A percentile compares a stretch with the other conserved stretches of the same genome.
phyloP scores from a whole-genome alignment of 2,888 invertebrate genomes.

The Apeira syringaria region DNA sequence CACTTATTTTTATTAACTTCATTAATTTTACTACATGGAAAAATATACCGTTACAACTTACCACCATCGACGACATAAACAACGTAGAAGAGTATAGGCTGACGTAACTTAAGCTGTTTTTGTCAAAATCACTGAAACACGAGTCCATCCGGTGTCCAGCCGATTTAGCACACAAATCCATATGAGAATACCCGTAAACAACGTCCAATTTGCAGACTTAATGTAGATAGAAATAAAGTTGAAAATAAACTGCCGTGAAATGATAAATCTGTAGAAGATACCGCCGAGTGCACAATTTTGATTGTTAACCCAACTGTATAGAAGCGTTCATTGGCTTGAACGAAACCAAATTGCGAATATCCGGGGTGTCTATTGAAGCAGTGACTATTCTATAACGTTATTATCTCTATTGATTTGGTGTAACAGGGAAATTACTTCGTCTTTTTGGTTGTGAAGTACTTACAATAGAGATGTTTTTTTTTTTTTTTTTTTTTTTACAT shows the following conservation, averaged over 20 bases:
- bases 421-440: slow-evolving; percentile 67
- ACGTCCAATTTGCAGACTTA: slow-evolving; percentile 27
- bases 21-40: too few species aligned
- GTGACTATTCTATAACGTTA: slow-evolving; percentile 57
- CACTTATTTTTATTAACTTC: too few species aligned
- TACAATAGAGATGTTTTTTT: slow-evolving; percentile 26
- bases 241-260: slow-evolving; percentile 15
- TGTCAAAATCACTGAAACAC: slow-evolving; percentile 70
- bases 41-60: slow-evolving; percentile 24
- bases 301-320: slow-evolving; percentile 77
- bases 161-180: slow-evolving; percentile 79
- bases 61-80: slow-evolving; percentile 49
- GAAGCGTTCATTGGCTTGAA: slow-evolving; percentile 73
- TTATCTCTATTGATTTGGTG: slow-evolving; percentile 51
- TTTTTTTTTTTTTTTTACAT: too few species aligned
- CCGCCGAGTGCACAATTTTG: slow-evolving; percentile 74
- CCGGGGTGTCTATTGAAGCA: slow-evolving; percentile 75
- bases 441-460: slow-evolving; percentile 36
- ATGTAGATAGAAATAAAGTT: background rate
- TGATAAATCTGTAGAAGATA: slow-evolving; percentile 33
- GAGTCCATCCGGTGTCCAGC: slow-evolving; percentile 70
- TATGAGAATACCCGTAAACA: slow-evolving; percentile 59
- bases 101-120: slow-evolving; percentile 72
- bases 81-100: slow-evolving; percentile 42
- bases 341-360: slow-evolving; percentile 79